Evolutionary conservation across 35 echinoderm and acorn worm species (phyloP), one percentile per base, ranked within the genome.

Genomic region (Heliocidaris tuberculata): DNA sequence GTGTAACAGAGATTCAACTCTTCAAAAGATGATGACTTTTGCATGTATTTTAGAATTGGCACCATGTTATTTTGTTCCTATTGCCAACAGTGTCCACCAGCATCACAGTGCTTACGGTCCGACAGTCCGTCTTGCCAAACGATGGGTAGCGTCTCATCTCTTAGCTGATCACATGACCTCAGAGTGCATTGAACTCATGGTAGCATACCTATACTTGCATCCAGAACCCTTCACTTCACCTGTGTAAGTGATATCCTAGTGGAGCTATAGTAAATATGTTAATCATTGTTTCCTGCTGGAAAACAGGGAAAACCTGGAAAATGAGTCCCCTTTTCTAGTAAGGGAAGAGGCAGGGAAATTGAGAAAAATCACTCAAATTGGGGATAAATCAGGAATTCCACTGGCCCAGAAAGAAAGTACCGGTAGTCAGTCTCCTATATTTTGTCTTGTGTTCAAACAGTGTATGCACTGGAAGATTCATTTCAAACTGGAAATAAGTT

Each of bases 71-170:
- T 89, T n/a, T 89, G 87, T 93, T 93, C 50, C 50, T 48, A 30
- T 29, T 92, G 24, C 56, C 47, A 71, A 24, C 94, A 99, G 98
- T 32, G 42, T 99, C 48, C 97, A 96, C 52, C 97, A 99, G 93
- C 95, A 99, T 60, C 71, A 97, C 85, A 88, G 54, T 30, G 70
- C 94, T 8, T 99, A 88, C 65, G 93, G 96, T 96, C 71, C 90
- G 60, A 97, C 98, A 52, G 98, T 96, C 27, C 93, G 98, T 47
- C 94, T 99, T n/a, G 97, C 96, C 86, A 99, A 99, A 31, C 54
- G 98, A 32, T 99, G 98, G 98, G 85, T 97, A 8, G 96, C 96
- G 13, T 88, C 96, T 13, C 98, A 99, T 31, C 95, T 99, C n/a
- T 61, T 99, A 30, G 94, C 96, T 8, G 86, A 94, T 87, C 96